A percentile compares a stretch with the other conserved stretches of the same genome.
Conservation (phyloP, 2,797 vertebrate genomes). For the Serranus cabrilla region DNA sequence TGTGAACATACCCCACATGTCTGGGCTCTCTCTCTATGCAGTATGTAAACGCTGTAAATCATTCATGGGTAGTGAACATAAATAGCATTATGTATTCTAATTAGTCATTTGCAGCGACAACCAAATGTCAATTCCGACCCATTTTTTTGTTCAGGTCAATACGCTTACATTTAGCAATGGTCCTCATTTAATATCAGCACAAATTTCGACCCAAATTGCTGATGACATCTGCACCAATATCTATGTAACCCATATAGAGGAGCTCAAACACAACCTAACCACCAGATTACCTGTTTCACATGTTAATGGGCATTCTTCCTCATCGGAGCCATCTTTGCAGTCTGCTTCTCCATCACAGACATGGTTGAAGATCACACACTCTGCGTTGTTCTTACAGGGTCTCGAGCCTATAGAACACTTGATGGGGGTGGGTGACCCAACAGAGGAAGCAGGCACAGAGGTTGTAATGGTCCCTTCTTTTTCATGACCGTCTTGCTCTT, state of each 20-base stretch:
- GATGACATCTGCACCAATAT: slow-evolving; percentile 31
- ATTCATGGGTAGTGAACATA: no score
- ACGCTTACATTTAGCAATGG: background rate
- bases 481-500: slow-evolving; percentile 4
- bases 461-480: background rate
- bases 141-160: background rate
- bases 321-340: slow-evolving; percentile 91
- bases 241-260: background rate
- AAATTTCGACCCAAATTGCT: no score
- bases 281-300: slow-evolving; percentile 75
- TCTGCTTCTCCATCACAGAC: slow-evolving; percentile 90
- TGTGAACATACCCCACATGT: background rate
- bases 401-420: slow-evolving; percentile 73
- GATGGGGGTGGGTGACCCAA: slow-evolving; percentile 45
- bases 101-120: background rate
- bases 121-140: background rate
- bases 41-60: no score
- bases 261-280: background rate
- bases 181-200: background rate
- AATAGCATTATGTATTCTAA: no score
- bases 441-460: slow-evolving; percentile 41
- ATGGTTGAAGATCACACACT: slow-evolving; percentile 84
- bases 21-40: background rate
- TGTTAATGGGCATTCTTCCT: slow-evolving; percentile 81
- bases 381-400: slow-evolving; percentile 81